Evolutionary conservation across 2,888 invertebrate species (phyloP), one percentile per base, ranked within the genome.

Genomic region (Linyphia triangularis): DNA sequence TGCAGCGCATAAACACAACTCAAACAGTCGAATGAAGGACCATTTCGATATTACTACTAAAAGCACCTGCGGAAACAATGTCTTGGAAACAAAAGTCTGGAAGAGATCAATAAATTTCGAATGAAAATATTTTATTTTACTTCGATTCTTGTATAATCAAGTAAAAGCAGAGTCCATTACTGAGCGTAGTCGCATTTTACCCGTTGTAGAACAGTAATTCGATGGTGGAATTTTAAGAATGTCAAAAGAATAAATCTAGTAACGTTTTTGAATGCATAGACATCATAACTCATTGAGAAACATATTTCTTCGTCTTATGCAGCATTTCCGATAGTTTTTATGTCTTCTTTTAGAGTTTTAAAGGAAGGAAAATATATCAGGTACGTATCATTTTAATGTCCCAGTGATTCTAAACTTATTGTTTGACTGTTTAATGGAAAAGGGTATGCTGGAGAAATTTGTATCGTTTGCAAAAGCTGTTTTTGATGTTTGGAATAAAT

Each of bases 91-190:
- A 73, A 73, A 73, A 43, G 57, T 67, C 22, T 22, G n/a, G 33
- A 7, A 73, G 30, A 59, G 59, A 73, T 73, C 73, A 73, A 73
- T 73, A 73, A 59, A 73, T 73, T 73, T 59, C 73, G 30, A 59
- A 73, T 73, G 57, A 73, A 73, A 73, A 19, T 30, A 26, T 26
- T 30, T 51, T 59, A 19, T 73, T 73, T 73, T 33, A 26, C 19
- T 73, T 28, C 59, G 26, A 43, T 70, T 70, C 24, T 28, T 59
- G 59, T 59, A 73, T 73, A 73, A 73, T 57, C 73, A 59, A 57
- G 57, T 19, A 57, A 19, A 57, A 33, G 28, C 43, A 22, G 30
- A 59, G 59, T 73, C 73, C 73, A 73, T 73, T 73, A 73, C 28
- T 57, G 22, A 33, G 37, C 37, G 33, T 30, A 65, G 16, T 3